Evolutionary conservation across 2,888 invertebrate species (phyloP).

Genomic region (Timema cristinae): DNA sequence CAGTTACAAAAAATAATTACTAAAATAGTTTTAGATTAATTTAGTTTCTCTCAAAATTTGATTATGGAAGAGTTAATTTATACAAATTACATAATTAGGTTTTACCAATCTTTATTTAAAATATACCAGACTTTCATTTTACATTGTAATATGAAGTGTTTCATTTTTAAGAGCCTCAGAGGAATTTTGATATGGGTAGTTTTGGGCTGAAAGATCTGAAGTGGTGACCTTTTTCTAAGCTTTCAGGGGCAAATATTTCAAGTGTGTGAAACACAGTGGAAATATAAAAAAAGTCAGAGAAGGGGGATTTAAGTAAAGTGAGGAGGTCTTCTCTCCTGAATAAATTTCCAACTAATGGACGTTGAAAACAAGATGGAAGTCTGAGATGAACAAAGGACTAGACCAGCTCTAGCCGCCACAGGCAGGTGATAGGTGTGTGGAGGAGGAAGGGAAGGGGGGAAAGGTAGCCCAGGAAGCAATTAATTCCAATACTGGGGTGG

Average conservation of each 20-base stretch:
- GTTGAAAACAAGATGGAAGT: conserved; percentile 28
- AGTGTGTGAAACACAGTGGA: no score
- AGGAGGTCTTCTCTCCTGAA: conserved; percentile 17
- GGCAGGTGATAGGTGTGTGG: conserved; percentile 19
- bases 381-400: conserved; percentile 25
- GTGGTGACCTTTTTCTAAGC: conserved; percentile 24
- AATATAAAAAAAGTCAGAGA: neutral
- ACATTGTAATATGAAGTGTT: no score
- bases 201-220: neutral
- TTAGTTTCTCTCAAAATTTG: no score
- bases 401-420: conserved; percentile 16
- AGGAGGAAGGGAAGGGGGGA: conserved; percentile 19
- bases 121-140: no score
- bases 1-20: no score
- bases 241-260: conserved; percentile 27
- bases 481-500: conserved; percentile 22
- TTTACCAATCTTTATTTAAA: no score
- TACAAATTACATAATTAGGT: no score
- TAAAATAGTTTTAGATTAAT: no score
- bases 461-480: conserved; percentile 25
- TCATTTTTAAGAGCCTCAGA: no score
- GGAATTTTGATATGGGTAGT: no score
- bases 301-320: conserved; percentile 23
- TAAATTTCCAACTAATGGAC: conserved; percentile 29
- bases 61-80: no score